Percentiles rank a stretch among this genome's conserved stretches.
These are phyloP conservation scores for Scarus forsteni DNA, from an alignment of 2,797 vertebrate genomes.

Conservation along the genomic window DNA sequence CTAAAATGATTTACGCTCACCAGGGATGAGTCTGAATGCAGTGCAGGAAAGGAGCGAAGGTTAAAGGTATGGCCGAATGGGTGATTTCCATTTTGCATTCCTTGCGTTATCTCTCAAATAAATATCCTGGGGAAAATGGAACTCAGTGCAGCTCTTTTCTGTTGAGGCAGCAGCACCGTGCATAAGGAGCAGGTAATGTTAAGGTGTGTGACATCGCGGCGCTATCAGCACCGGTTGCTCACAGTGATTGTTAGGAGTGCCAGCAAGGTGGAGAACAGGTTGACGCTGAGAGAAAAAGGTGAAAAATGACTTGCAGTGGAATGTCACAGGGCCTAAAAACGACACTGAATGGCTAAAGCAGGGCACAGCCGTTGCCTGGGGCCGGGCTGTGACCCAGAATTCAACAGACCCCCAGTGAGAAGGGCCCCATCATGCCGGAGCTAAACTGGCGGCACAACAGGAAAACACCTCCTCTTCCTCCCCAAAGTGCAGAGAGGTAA, in stretches of 20 bases:
- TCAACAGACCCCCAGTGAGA: conserved; percentile 62
- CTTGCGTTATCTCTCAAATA: conserved; percentile 82
- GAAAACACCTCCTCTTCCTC: conserved; percentile 63
- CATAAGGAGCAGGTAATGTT: conserved; percentile 67
- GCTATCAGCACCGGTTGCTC: conserved; percentile 62
- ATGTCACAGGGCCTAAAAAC: conserved; percentile 45
- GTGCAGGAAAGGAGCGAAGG: conserved; percentile 39
- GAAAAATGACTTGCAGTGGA: conserved; percentile 56
- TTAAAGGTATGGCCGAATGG: conserved; percentile 76
- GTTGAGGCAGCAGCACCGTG: conserved; percentile 54
- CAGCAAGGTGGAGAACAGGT: conserved; percentile 60
- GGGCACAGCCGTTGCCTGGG: conserved; percentile 63
- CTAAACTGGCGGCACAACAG: conserved; percentile 55
- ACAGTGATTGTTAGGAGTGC: conserved; percentile 22
- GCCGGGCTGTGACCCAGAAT: conserved; percentile 72
- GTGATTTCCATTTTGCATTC: conserved; percentile 75
- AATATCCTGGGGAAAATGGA: conserved; percentile 78
- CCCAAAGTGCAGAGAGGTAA: conserved; percentile 58
- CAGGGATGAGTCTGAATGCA: conserved; percentile 40
- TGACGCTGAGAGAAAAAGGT: conserved; percentile 57
- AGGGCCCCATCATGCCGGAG: conserved; percentile 55
- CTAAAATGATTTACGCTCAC: conserved; percentile 70
- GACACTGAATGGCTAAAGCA: conserved; percentile 43
- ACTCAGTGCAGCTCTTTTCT: conserved; percentile 48
- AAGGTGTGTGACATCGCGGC: conserved; percentile 11